Base-by-base conservation (phyloP, 2,797 vertebrate species). In the Dendrocincla tyrannina region DNA sequence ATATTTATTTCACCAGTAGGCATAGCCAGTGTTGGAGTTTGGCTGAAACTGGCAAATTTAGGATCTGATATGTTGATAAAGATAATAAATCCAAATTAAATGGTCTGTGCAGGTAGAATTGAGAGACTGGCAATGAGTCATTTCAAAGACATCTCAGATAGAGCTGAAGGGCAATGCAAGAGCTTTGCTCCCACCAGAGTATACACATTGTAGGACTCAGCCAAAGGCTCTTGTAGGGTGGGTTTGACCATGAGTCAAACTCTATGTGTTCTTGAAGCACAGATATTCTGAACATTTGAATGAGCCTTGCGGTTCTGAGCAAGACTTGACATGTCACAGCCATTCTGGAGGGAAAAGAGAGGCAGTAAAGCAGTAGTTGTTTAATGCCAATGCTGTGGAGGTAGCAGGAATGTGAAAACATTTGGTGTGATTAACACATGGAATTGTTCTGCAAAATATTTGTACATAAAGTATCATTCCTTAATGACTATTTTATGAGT, bases 401-500 rank as follows among this genome's bases (percentile, higher is more conserved):
- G 44, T 62, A 50, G 62, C 25, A 79, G 64, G 79, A 83, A 60
- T 56, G 39, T 7, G 2, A 90, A 94, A 81, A 55, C 39, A 59
- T 81, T 85, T 94, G 85, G 72, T 79, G 75, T 86, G 86, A 68
- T 85, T 92, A 56, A 56, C 42, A 27, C 78, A 59, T 64, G 64
- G 79, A 90, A 87, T 84, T 79, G 74, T 79, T 89, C 73, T 86
- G 85, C 30, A 79, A 87, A 92, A 62, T 82, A 84, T 50, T 96
- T 95, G 83, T 85, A 66, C 68, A 39, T 91, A 93, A 89, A 96
- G 52, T 55, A 89, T 53, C 66, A 73, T 91, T 92, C 44, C 75
- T 91, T 81, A 94, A 96, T 68, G 39, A 77, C 63, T 88, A 30
- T 68, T 96, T 94, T 84, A 91, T 59, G 94, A 81, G 79, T 72